Percentiles rank a stretch among this genome's conserved stretches.
Evolutionary conservation across 2,797 vertebrate species (phyloP).

Genomic region (Siniperca scherzeri): DNA sequence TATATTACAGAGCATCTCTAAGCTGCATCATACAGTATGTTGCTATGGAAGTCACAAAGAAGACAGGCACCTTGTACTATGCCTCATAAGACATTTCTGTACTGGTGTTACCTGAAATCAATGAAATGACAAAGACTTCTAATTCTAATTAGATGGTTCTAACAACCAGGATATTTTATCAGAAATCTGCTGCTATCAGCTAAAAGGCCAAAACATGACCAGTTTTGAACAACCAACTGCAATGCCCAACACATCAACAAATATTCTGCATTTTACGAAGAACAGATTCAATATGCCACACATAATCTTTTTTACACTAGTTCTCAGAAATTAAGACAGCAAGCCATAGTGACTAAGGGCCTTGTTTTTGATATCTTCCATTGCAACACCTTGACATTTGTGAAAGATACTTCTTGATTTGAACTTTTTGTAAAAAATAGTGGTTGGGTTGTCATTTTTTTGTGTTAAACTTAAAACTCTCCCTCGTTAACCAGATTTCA

Average conservation of each 20-base stretch:
- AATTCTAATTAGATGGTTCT: neutral
- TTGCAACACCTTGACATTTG: neutral
- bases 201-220: neutral
- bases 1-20: constrained; percentile 62
- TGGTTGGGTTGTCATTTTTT: neutral
- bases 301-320: neutral
- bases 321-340: neutral
- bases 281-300: neutral
- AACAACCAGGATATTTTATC: neutral
- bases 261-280: neutral
- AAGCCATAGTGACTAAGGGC: neutral
- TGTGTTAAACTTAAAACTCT: neutral
- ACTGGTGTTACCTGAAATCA: constrained; percentile 26
- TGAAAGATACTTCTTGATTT: neutral
- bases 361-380: neutral
- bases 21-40: constrained; percentile 58
- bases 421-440: neutral
- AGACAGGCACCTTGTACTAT: constrained; percentile 30
- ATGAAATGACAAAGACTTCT: neutral
- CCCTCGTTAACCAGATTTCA: neutral
- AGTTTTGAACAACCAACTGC: neutral
- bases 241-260: neutral
- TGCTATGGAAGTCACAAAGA: constrained; percentile 61
- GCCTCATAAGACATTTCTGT: constrained; percentile 11
- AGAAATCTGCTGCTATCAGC: neutral